Evolutionary conservation across 2,113 vertebrate species (phyloP).

Genomic region (Tringa solitaria): DNA sequence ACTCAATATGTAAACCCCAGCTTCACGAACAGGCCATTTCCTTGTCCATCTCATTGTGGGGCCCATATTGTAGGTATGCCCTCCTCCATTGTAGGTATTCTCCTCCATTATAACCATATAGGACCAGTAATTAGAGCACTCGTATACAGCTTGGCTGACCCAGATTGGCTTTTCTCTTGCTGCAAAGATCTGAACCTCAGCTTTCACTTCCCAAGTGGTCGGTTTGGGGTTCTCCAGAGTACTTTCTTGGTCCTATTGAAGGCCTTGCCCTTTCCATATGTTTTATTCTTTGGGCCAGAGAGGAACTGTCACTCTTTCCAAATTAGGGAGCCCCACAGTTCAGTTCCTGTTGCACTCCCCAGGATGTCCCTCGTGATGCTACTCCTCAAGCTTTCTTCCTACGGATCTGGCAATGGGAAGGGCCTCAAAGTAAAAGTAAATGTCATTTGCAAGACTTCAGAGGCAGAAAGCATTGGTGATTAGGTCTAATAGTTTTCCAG

Average conservation of each 20-base stretch:
- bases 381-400: neutral
- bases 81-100: too few relatives aligned
- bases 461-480: neutral
- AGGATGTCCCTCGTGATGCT: neutral
- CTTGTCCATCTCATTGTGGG: fast-evolving
- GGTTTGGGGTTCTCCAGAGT: neutral
- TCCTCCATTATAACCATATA: neutral
- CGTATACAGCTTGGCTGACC: neutral
- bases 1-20: neutral
- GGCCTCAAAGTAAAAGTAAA: neutral
- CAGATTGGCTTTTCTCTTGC: neutral
- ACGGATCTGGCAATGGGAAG: neutral
- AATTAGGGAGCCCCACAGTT: neutral
- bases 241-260: neutral
- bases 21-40: neutral
- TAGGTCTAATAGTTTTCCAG: slow-evolving; percentile 10
- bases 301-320: neutral
- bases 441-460: neutral
- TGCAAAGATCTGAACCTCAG: neutral
- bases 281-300: neutral
- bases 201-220: neutral
- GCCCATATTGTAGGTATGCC: neutral
- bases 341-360: neutral
- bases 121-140: neutral
- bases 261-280: neutral